Conservation (phyloP, 2,113 vertebrate species). For the Tapirus terrestris region DNA sequence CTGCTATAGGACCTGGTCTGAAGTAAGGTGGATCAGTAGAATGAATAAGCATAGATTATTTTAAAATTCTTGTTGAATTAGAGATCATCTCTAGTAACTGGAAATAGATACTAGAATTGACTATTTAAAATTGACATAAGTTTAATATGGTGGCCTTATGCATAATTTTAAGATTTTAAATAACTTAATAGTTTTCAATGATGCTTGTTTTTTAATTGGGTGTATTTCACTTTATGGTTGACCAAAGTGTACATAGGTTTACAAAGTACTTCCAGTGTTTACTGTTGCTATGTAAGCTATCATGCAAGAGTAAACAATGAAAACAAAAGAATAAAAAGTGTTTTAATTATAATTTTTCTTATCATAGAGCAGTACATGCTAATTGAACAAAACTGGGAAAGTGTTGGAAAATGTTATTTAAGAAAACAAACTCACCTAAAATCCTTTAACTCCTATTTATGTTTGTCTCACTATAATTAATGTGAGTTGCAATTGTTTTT, state of each 20-base stretch:
- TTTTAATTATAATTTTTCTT: conserved; percentile 7
- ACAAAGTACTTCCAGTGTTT: not conserved
- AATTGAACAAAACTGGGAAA: not conserved
- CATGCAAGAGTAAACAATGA: not conserved
- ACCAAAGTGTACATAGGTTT: not conserved
- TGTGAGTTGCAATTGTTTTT: not conserved
- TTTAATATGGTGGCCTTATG: not conserved
- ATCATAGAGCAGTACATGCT: not conserved
- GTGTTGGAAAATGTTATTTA: not conserved
- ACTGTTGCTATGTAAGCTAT: not conserved
- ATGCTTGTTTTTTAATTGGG: conserved; percentile 4
- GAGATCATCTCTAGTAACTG: not conserved
- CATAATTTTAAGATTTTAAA: not conserved
- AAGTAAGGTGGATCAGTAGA: conserved; percentile 24
- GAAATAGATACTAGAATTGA: conserved; percentile 8
- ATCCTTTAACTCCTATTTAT: not conserved
- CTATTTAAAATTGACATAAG: not conserved
- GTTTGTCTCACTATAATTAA: not conserved
- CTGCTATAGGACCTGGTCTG: not conserved
- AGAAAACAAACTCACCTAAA: not conserved
- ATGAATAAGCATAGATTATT: not conserved
- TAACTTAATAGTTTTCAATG: not conserved
- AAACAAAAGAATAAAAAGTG: not conserved
- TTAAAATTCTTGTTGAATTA: conserved; percentile 2
- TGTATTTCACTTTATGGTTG: conserved; percentile 2